Evolutionary conservation across 2,888 invertebrate genomes (phyloP).

Genomic region (Calameuta idolon): DNA sequence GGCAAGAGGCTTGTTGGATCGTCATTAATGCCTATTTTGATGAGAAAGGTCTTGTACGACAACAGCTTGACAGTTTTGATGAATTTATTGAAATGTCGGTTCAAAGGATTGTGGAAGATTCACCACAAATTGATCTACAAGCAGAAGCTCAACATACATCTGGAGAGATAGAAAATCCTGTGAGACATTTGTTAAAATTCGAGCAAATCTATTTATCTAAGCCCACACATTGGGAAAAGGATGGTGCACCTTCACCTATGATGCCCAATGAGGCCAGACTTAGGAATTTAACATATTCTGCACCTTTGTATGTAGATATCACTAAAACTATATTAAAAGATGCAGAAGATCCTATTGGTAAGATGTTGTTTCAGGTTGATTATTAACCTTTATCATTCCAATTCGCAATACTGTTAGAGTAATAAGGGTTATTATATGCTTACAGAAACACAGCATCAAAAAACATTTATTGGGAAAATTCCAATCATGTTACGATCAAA

Average conservation of each 20-base stretch:
- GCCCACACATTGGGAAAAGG: slow-evolving; percentile 99
- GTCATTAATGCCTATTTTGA: slow-evolving; percentile 99
- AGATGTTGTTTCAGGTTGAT: neutral
- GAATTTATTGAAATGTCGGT: slow-evolving; percentile 99
- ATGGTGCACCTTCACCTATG: slow-evolving; percentile 99
- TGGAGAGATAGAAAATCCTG: slow-evolving; percentile 91
- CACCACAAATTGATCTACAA: slow-evolving; percentile 96
- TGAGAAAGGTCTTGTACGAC: slow-evolving; percentile 98
- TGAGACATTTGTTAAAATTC: slow-evolving; percentile 92
- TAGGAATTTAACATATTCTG: slow-evolving; percentile 97
- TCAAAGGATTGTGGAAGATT: slow-evolving; percentile 98
- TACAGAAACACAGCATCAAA: slow-evolving; percentile 74
- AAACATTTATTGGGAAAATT: slow-evolving; percentile 84
- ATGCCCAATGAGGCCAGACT: slow-evolving; percentile 99
- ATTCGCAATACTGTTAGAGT: neutral
- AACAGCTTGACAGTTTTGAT: slow-evolving; percentile 99
- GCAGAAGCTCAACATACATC: slow-evolving; percentile 98
- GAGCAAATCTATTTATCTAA: slow-evolving; percentile 99
- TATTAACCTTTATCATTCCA: neutral
- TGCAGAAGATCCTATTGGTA: slow-evolving; percentile 86
- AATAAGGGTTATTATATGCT: neutral
- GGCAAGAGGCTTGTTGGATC: slow-evolving; percentile 99
- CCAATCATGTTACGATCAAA: slow-evolving; percentile 99
- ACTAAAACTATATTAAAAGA: slow-evolving; percentile 95
- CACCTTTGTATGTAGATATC: slow-evolving; percentile 98